These are phyloP conservation scores for Melanotaenia pygmaea DNA, from an alignment of 2,797 vertebrate genomes.

Conservation along the genomic window DNA sequence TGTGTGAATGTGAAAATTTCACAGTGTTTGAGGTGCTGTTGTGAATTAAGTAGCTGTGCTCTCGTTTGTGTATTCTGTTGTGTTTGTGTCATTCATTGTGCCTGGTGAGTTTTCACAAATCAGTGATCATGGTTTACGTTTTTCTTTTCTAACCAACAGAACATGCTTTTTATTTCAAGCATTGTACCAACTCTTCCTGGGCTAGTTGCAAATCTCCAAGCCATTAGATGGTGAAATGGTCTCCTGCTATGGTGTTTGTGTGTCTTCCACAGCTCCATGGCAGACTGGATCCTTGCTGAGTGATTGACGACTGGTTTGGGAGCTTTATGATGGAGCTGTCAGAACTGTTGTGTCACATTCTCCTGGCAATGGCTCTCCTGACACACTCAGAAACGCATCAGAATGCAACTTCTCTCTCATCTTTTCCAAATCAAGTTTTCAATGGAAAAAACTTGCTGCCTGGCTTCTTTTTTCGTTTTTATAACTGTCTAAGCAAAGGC, in stretches of 20 bases:
- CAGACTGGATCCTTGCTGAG: slow-evolving; percentile 67
- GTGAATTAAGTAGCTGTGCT: not conserved
- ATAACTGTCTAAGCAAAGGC: slow-evolving; percentile 25
- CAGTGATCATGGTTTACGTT: slow-evolving; percentile 1
- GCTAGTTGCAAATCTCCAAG: slow-evolving; percentile 53
- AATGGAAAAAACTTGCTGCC: slow-evolving; percentile 47
- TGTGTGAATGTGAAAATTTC: slow-evolving; percentile 1
- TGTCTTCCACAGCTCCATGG: slow-evolving; percentile 53
- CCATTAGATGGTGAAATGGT: slow-evolving; percentile 39
- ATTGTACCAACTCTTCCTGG: slow-evolving; percentile 50
- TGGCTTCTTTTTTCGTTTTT: slow-evolving; percentile 35
- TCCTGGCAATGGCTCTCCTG: slow-evolving; percentile 70
- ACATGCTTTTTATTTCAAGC: slow-evolving; percentile 49
- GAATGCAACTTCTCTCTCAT: slow-evolving; percentile 61
- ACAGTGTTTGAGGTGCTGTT: not conserved
- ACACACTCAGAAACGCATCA: slow-evolving; percentile 65
- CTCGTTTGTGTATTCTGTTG: slow-evolving; percentile 2
- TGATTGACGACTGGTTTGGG: slow-evolving; percentile 77
- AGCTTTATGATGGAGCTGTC: slow-evolving; percentile 81
- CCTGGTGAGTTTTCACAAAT: slow-evolving; percentile 9
- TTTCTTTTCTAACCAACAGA: slow-evolving; percentile 14
- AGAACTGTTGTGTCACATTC: slow-evolving; percentile 74
- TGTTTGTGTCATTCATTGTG: not conserved
- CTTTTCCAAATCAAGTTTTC: slow-evolving; percentile 59
- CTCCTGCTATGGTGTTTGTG: slow-evolving; percentile 43